Conservation (phyloP, 2,888 invertebrate species). For the Netelia melanura region DNA sequence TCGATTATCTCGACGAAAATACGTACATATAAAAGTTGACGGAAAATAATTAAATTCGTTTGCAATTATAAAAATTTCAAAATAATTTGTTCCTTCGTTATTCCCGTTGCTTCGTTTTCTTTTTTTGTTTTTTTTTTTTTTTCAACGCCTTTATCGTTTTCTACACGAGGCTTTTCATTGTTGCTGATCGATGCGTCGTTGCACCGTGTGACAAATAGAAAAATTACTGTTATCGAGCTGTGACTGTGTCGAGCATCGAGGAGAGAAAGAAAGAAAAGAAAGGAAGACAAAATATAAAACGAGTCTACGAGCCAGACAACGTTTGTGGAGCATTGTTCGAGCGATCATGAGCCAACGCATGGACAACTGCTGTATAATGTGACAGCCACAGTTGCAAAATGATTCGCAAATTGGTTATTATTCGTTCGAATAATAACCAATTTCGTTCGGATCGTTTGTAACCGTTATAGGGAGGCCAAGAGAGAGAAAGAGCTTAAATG, state of each 20-base stretch:
- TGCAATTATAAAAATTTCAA: too few relatives aligned
- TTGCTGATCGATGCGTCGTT: too few relatives aligned
- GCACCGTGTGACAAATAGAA: too few relatives aligned
- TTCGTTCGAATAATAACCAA: conserved; percentile 52
- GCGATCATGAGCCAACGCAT: conserved; percentile 14
- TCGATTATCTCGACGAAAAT: too few relatives aligned
- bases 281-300: background rate
- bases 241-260: background rate
- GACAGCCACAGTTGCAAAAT: conserved; percentile 30
- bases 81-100: too few relatives aligned
- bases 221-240: too few relatives aligned
- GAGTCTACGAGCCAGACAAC: background rate
- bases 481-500: background rate
- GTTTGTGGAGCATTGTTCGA: conserved; percentile 44
- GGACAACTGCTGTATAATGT: conserved; percentile 15
- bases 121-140: too few relatives aligned
- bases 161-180: too few relatives aligned
- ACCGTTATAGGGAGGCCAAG: conserved; percentile 14
- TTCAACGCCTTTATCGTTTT: too few relatives aligned
- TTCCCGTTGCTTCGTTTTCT: too few relatives aligned
- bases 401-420: conserved; percentile 64
- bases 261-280: background rate
- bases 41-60: too few relatives aligned
- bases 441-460: conserved; percentile 32
- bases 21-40: too few relatives aligned